Conservation (phyloP, 2,113 vertebrate species). For the Orthonyx spaldingii region DNA sequence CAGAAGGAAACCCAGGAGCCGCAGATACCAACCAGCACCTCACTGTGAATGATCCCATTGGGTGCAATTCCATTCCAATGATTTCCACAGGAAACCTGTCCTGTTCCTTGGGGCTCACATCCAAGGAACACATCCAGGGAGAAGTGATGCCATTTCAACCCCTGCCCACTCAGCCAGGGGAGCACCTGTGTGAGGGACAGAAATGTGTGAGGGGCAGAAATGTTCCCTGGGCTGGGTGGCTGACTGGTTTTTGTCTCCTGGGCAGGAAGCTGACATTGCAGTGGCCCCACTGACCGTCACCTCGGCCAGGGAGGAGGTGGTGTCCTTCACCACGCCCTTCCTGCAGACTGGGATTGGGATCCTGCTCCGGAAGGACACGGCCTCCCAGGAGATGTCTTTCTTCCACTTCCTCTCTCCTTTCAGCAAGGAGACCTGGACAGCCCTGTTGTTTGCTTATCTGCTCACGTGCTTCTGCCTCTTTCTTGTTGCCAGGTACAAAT, state of each 20-base stretch:
- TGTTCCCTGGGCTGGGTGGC: neutral
- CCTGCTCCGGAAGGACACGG: constrained; percentile 71
- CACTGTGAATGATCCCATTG: neutral
- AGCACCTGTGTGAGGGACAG: neutral
- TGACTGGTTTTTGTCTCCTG: neutral
- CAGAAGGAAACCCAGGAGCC: neutral
- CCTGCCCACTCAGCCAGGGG: neutral
- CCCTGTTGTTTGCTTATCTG: constrained; percentile 80
- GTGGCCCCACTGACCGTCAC: constrained; percentile 83
- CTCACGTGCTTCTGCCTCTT: constrained; percentile 82
- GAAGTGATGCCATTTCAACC: neutral
- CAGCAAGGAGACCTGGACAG: constrained; percentile 83
- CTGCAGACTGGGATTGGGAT: constrained; percentile 86
- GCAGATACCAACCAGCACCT: neutral
- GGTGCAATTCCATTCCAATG: neutral
- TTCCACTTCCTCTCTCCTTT: constrained; percentile 84
- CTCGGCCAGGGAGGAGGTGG: constrained; percentile 68
- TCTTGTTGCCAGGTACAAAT: constrained; percentile 78
- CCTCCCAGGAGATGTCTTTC: constrained; percentile 56
- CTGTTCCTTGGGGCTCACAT: neutral
- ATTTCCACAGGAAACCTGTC: neutral
- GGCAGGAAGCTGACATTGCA: constrained; percentile 83
- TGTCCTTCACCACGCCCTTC: constrained; percentile 85
- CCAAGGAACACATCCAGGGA: neutral
- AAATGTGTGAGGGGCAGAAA: neutral